These are phyloP conservation scores for Hippocampus guttulatus DNA, from an alignment of 2,113 vertebrate genomes.

Conservation along the genomic window DNA sequence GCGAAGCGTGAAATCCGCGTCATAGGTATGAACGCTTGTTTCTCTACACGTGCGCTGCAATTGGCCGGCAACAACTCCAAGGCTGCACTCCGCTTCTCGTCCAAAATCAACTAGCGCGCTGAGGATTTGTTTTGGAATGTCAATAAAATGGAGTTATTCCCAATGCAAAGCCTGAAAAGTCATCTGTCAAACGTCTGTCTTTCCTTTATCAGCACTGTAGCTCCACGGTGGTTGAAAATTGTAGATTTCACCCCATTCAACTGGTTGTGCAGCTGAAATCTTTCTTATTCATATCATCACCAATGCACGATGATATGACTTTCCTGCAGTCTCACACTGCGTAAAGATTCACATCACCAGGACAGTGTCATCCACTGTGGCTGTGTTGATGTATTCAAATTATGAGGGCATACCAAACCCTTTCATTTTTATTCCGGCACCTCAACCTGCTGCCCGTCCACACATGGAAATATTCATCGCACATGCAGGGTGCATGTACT, in stretches of 20 bases:
- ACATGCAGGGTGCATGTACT: slow-evolving; percentile 14
- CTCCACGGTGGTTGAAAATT: neutral
- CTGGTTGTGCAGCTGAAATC: no score
- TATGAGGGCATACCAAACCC: slow-evolving; percentile 37
- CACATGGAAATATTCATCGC: slow-evolving; percentile 12
- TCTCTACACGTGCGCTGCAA: no score
- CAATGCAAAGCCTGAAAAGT: no score
- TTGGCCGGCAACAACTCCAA: no score
- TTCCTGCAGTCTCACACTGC: neutral
- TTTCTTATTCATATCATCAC: no score
- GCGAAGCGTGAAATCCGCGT: no score
- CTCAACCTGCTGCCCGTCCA: slow-evolving; percentile 7
- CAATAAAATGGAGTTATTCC: no score
- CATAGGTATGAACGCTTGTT: no score
- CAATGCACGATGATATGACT: no score
- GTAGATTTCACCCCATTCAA: neutral
- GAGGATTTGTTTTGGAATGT: no score
- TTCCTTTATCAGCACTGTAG: neutral
- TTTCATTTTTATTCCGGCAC: neutral
- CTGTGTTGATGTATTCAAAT: slow-evolving; percentile 7
- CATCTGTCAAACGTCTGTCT: neutral
- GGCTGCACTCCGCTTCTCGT: no score
- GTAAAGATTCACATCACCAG: neutral
- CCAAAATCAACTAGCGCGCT: no score
- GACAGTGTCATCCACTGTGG: neutral